phyloP scores from a whole-genome alignment of 2,113 vertebrate genomes.

The Dicerorhinus sumatrensis region DNA sequence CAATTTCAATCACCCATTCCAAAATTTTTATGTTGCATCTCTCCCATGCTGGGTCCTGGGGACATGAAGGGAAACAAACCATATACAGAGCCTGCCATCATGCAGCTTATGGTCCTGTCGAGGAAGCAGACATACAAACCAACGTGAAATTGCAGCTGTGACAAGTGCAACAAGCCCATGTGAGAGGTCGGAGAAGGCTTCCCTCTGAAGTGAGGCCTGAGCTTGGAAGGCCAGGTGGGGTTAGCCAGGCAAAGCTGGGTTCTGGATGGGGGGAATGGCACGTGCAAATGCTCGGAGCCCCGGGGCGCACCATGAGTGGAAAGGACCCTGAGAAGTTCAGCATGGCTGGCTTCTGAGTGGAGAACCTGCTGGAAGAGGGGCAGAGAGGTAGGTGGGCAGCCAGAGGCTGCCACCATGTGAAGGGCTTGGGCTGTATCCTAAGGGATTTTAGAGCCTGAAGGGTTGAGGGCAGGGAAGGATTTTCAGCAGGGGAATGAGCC shows the following conservation, averaged over 20 bases:
- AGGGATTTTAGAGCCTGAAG: neutral
- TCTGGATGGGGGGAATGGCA: neutral
- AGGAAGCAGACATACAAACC: too few relatives aligned
- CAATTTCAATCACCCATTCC: neutral
- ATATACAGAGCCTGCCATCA: neutral
- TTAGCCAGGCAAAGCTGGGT: too few relatives aligned
- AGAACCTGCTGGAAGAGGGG: neutral
- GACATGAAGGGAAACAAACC: neutral
- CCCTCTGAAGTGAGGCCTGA: neutral
- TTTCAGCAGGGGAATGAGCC: neutral
- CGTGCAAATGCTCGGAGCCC: neutral
- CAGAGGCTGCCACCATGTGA: neutral
- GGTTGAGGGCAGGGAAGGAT: neutral
- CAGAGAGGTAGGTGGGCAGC: neutral
- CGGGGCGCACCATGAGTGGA: neutral
- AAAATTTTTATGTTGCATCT: neutral
- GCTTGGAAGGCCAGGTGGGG: neutral
- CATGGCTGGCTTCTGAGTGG: neutral
- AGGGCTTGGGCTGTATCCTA: neutral
- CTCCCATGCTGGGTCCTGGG: neutral
- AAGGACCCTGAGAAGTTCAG: too few relatives aligned
- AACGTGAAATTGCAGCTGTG: neutral
- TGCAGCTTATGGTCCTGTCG: neutral
- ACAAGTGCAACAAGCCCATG: fast-evolving
- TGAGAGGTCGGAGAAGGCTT: neutral